phyloP scores from a whole-genome alignment of 2,888 invertebrate genomes.

The Acrocyrtus sp. region DNA sequence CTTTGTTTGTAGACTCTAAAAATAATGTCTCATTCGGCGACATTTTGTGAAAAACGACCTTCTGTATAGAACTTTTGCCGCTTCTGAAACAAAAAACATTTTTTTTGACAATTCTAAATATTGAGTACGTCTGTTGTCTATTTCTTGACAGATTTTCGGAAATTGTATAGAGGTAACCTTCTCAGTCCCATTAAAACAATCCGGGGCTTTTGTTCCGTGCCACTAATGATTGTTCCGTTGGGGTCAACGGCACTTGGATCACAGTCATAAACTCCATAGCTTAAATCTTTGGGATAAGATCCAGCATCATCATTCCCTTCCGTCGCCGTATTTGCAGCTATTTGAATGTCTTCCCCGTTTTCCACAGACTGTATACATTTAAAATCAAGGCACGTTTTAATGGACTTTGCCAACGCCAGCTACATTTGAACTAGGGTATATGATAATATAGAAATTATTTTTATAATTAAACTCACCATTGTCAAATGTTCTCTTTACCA shows the following conservation, averaged over 20 bases:
- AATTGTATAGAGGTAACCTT: too few relatives aligned
- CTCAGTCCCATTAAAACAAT: slow-evolving; percentile 95
- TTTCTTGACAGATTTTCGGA: too few relatives aligned
- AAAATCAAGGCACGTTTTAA: too few relatives aligned
- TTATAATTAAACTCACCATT: too few relatives aligned
- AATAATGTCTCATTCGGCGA: slow-evolving; percentile 99
- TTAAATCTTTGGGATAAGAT: slow-evolving; percentile 91
- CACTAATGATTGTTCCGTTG: slow-evolving; percentile 75
- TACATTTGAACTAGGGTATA: too few relatives aligned
- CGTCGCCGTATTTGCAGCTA: slow-evolving; percentile 52
- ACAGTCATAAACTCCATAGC: slow-evolving; percentile 88
- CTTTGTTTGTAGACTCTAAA: slow-evolving; percentile 97
- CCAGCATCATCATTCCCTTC: slow-evolving; percentile 70
- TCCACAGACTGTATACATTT: slow-evolving; percentile 62
- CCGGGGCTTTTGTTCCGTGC: slow-evolving; percentile 87
- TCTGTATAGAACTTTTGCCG: slow-evolving; percentile 99
- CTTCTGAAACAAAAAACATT: slow-evolving; percentile 74
- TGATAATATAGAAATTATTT: too few relatives aligned
- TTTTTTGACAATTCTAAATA: background rate
- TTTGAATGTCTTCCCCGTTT: slow-evolving; percentile 44
- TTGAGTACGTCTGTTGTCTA: too few relatives aligned
- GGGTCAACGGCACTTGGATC: slow-evolving; percentile 65
- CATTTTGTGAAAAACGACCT: slow-evolving; percentile 99
- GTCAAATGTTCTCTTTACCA: too few relatives aligned
- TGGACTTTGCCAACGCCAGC: too few relatives aligned